Conservation (phyloP, 2,888 invertebrate species). For the Cryptocephalus moraei region DNA sequence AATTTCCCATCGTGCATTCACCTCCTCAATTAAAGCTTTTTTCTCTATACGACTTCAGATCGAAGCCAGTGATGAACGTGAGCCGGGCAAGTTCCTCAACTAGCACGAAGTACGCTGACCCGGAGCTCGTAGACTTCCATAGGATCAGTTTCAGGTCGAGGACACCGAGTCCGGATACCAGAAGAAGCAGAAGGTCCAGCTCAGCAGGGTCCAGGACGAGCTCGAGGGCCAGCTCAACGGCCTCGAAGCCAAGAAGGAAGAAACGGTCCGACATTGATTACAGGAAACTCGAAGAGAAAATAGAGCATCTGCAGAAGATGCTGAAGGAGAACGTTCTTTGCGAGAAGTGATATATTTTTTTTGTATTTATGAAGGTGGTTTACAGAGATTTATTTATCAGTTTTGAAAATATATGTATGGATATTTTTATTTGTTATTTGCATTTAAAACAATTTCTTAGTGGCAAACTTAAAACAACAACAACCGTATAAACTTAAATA, state of each 20-base stretch:
- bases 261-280: slow-evolving; percentile 30
- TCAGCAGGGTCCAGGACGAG: slow-evolving; percentile 17
- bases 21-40: too few relatives aligned
- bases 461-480: too few relatives aligned
- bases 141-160: slow-evolving; percentile 5
- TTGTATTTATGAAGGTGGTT: too few relatives aligned
- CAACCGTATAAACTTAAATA: too few relatives aligned
- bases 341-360: slow-evolving; percentile 5
- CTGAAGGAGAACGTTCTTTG: slow-evolving; percentile 22
- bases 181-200: slow-evolving; percentile 9
- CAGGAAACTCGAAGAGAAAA: slow-evolving; percentile 35
- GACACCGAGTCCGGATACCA: slow-evolving; percentile 9
- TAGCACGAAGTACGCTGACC: slow-evolving; percentile 14
- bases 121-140: slow-evolving; percentile 5
- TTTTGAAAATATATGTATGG: too few relatives aligned
- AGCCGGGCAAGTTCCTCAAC: slow-evolving; percentile 20
- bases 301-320: slow-evolving; percentile 35
- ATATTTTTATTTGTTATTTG: too few relatives aligned
- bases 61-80: slow-evolving; percentile 3
- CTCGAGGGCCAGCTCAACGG: slow-evolving; percentile 15
- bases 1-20: too few relatives aligned
- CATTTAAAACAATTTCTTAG: too few relatives aligned
- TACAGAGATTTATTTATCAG: too few relatives aligned
- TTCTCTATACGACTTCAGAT: neutral
- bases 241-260: slow-evolving; percentile 4